Conservation (phyloP, 2,797 vertebrate species). For the Girardinus metallicus region DNA sequence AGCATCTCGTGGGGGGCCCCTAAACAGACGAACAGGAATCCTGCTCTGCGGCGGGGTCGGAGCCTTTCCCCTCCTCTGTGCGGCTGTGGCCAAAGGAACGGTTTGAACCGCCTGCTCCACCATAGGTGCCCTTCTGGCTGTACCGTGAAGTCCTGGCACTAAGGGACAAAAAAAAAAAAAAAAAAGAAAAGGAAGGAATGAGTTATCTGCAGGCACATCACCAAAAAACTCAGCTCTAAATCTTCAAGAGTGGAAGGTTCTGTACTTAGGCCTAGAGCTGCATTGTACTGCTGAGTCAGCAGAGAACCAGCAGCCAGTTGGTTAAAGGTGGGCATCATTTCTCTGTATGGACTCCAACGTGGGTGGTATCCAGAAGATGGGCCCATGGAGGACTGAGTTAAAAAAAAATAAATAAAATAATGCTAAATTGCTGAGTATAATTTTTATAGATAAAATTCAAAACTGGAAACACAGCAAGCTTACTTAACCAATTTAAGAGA, state of each 20-base stretch:
- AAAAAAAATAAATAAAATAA: background rate
- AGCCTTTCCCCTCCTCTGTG: constrained; percentile 74
- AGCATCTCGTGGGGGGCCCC: constrained; percentile 71
- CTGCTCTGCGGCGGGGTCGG: constrained; percentile 71
- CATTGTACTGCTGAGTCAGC: constrained; percentile 93
- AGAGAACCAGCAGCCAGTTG: constrained; percentile 92
- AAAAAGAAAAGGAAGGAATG: background rate
- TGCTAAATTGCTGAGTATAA: background rate
- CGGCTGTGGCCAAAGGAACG: constrained; percentile 78
- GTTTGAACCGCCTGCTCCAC: constrained; percentile 99
- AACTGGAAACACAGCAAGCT: background rate
- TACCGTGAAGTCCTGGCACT: constrained; percentile 86
- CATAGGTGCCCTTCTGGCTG: constrained; percentile 89
- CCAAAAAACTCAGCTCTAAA: no score
- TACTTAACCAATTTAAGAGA: background rate
- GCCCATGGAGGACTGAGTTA: constrained; percentile 66
- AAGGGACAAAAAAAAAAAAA: background rate
- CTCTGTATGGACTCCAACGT: constrained; percentile 92
- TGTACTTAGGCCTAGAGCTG: constrained; percentile 91
- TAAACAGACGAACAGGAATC: constrained; percentile 57
- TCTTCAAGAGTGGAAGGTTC: constrained; percentile 27
- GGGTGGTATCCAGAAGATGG: constrained; percentile 85
- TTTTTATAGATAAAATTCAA: background rate
- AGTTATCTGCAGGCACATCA: background rate
- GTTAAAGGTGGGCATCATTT: constrained; percentile 89